These are phyloP conservation scores for Drosophila gaucha DNA, from an alignment of 2,888 invertebrate species.

Conservation along the genomic window DNA sequence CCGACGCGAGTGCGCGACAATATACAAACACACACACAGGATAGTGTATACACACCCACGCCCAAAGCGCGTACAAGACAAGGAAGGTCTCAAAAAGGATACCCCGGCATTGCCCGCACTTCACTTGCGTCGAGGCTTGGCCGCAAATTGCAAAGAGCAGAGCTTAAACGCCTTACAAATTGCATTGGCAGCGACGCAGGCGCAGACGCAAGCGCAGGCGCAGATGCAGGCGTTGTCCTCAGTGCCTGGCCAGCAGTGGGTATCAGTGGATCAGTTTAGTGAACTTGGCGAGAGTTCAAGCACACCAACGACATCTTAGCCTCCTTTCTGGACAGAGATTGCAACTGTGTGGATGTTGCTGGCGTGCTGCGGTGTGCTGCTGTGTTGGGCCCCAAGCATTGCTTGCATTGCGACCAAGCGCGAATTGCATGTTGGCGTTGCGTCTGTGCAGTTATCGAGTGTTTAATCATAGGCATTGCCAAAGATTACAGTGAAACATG, in stretches of 20 bases:
- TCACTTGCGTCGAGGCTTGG: conserved; percentile 55
- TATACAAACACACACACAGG: conserved; percentile 14
- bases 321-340: not conserved
- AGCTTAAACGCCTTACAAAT: conserved; percentile 68
- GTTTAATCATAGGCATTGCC: conserved; percentile 24
- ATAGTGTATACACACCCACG: conserved; percentile 33
- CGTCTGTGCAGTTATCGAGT: conserved; percentile 56
- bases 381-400: conserved; percentile 3
- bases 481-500: conserved; percentile 26
- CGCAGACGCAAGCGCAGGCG: conserved; percentile 18
- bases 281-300: conserved; percentile 53
- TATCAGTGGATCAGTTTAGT: conserved; percentile 63
- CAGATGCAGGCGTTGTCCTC: conserved; percentile 17
- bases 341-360: conserved; percentile 31
- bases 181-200: conserved; percentile 30
- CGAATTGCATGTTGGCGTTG: conserved; percentile 65
- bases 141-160: conserved; percentile 25
- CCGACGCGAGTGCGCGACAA: conserved; percentile 29
- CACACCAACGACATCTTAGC: conserved; percentile 34
- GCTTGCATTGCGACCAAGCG: conserved; percentile 41
- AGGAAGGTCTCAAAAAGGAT: conserved; percentile 48
- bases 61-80: conserved; percentile 3
- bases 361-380: conserved; percentile 11
- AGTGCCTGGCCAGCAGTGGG: conserved; percentile 13
- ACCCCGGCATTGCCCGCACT: conserved; percentile 2